Base-by-base conservation (phyloP, 1,140 invertebrate species). In the Ips nitidus region DNA sequence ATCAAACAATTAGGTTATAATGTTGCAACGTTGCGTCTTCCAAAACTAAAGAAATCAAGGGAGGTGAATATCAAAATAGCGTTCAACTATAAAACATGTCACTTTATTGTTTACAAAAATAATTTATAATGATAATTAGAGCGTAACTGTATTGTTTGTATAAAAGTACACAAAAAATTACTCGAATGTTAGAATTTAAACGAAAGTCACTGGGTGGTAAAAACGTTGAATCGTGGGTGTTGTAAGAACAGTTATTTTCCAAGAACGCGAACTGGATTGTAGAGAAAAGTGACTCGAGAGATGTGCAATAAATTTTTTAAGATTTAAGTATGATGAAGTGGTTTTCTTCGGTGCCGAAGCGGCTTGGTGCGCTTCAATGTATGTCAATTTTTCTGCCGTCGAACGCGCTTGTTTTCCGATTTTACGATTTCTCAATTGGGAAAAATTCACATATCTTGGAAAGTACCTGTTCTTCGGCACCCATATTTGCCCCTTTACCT, bases 381-480 rank as follows among this genome's bases (percentile, higher is more conserved):
- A 78, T 80, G 78, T 79, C 75, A 73, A 78, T 79, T 80, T 80
- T 79, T 80, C 74, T 76, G n/a, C 36, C 37, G 52, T 36, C 52
- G 22, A 22, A 22, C 22, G 22, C 22, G 22, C 22, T 22, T 22
- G 22, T 22, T 22, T 22, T 22, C 22, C 22, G 22, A 22, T 22
- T 22, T 22, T 50, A 38, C 37, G 6, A 7, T 50, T 69, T 74
- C 52, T 73, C 62, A 52, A 66, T 53, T 71, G 72, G 77, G 76
- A 79, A 80, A 80, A 80, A 79, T 78, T 79, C 71, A 77, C 79
- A 73, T 80, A 80, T 78, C 80, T 81, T 81, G 80, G 80, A 81
- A 81, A 80, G 78, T 90, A 88, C 89, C 89, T 89, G 88, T 90
- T 90, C 88, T 90, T 90, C 88, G 88, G 89, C 89, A 89, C 88